Percentiles rank a stretch among this genome's conserved stretches.
These are phyloP conservation scores for Torymus auratus DNA, from an alignment of 2,888 invertebrate genomes.

Conservation along the genomic window DNA sequence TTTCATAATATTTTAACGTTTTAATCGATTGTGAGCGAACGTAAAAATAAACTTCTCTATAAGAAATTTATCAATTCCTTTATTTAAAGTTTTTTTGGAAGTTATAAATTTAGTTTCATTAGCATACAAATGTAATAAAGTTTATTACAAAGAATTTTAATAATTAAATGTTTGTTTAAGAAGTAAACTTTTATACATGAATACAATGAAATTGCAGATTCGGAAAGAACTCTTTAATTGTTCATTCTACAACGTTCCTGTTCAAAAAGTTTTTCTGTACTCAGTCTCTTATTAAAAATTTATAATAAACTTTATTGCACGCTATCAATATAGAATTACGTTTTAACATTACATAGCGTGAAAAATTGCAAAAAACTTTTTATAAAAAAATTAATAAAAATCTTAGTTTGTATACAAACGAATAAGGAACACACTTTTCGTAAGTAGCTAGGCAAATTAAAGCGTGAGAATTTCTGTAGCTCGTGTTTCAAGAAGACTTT, in stretches of 20 bases:
- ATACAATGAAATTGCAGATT: no score
- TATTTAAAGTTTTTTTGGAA: constrained; percentile 1
- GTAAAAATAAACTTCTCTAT: constrained; percentile 12
- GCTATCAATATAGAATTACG: constrained; percentile 12
- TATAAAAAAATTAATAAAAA: constrained; percentile 38
- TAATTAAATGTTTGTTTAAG: no score
- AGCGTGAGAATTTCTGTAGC: constrained; percentile 88
- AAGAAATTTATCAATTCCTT: constrained; percentile 25
- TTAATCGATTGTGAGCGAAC: constrained; percentile 29
- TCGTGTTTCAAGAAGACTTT: constrained; percentile 84
- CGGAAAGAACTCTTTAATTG: no score
- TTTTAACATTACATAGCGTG: background rate
- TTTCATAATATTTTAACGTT: constrained; percentile 38
- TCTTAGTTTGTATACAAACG: constrained; percentile 38
- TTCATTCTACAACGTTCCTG: no score
- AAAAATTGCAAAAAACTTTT: constrained; percentile 6
- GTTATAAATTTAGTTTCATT: constrained; percentile 34
- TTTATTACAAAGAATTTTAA: background rate
- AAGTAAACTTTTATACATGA: no score
- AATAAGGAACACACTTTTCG: constrained; percentile 52
- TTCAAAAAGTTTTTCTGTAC: background rate
- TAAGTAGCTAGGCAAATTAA: constrained; percentile 70
- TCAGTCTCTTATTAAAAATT: constrained; percentile 13
- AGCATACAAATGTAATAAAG: constrained; percentile 12
- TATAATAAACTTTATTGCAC: constrained; percentile 16